Percentiles rank a stretch among this genome's conserved stretches.
Evolutionary conservation across 1,140 invertebrate genomes (phyloP).

Genomic region (Conus betulinus): DNA sequence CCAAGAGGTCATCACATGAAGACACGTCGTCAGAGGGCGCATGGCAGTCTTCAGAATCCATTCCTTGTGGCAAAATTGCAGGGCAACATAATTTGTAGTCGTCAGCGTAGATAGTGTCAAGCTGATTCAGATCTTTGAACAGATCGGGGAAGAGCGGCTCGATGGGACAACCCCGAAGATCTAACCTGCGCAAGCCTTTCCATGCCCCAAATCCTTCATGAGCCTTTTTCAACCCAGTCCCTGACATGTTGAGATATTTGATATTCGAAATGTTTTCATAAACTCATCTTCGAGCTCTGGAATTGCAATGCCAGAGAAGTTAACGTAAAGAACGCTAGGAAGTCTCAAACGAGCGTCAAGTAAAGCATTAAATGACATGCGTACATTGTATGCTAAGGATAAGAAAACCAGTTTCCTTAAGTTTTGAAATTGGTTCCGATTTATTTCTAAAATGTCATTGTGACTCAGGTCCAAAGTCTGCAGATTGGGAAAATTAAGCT

Average conservation of each 20-base stretch:
- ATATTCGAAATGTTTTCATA: not conserved
- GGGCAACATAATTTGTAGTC: conserved; percentile 25
- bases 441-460: not conserved
- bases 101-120: conserved; percentile 5
- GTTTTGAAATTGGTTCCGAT: not conserved
- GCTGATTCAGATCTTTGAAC: conserved; percentile 7
- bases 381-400: too few species aligned
- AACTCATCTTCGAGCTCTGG: not conserved
- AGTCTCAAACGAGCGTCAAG: not conserved
- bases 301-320: not conserved
- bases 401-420: not conserved
- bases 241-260: conserved; percentile 4
- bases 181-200: not conserved
- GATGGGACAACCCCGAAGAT: conserved; percentile 17
- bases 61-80: not conserved
- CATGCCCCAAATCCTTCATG: too few species aligned
- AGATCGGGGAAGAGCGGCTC: not conserved
- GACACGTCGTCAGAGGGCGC: conserved; percentile 19
- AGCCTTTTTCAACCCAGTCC: too few species aligned
- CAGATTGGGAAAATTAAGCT: conserved; percentile 30
- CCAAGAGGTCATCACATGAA: not conserved
- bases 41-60: not conserved
- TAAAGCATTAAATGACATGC: not conserved
- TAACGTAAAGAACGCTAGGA: not conserved
- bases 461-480: conserved; percentile 25